phyloP scores from a whole-genome alignment of 2,888 invertebrate genomes.

The Dynastes tityus region DNA sequence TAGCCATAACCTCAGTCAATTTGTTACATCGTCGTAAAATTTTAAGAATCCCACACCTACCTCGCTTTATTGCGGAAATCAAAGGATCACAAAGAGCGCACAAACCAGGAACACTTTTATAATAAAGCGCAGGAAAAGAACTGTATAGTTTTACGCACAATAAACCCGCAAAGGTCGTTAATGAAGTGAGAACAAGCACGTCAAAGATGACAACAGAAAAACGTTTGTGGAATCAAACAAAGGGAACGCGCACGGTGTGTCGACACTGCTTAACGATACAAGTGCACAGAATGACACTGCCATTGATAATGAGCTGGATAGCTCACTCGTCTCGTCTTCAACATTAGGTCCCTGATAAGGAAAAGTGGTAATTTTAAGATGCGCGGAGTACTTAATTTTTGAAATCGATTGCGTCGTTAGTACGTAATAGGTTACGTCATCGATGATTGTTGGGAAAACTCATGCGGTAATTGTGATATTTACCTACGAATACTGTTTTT shows the following conservation, averaged over 20 bases:
- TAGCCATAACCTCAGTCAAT: conserved; percentile 14
- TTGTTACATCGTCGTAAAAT: conserved; percentile 15
- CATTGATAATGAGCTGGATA: conserved; percentile 36
- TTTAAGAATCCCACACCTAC: conserved; percentile 16
- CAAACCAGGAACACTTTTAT: neutral
- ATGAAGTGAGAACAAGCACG: conserved; percentile 23
- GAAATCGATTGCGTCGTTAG: neutral
- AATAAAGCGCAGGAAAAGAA: conserved; percentile 4
- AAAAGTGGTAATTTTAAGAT: neutral
- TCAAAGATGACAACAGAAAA: conserved; percentile 25
- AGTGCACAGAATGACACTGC: conserved; percentile 12
- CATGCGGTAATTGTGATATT: too few species aligned
- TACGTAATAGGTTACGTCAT: neutral
- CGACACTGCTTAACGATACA: neutral
- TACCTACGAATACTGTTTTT: too few species aligned
- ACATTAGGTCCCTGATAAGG: conserved; percentile 15
- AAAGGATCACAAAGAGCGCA: neutral
- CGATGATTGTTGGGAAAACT: conserved; percentile 2
- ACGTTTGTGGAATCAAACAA: conserved; percentile 30
- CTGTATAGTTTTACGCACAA: conserved; percentile 13
- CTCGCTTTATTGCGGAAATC: neutral
- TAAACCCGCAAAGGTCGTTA: neutral
- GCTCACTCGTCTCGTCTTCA: conserved; percentile 3
- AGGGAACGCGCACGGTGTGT: conserved; percentile 4
- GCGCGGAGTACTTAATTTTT: neutral